A percentile compares a stretch with the other conserved stretches of the same genome.
These are phyloP conservation scores for Ochropleura leucogaster DNA, from an alignment of 2,888 invertebrate species.

Conservation along the genomic window DNA sequence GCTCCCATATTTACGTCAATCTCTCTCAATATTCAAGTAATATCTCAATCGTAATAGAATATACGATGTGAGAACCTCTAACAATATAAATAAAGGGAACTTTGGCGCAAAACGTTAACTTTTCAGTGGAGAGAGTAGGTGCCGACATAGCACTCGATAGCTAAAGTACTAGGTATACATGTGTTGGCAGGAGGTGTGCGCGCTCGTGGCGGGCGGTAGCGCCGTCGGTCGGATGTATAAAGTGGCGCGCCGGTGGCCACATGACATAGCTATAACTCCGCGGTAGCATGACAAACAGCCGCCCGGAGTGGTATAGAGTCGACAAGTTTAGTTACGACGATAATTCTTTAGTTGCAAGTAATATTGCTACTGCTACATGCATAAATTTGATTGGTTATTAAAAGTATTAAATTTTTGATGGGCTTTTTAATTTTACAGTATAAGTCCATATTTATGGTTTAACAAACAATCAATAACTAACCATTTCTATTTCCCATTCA, in stretches of 20 bases:
- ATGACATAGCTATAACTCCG: constrained; percentile 90
- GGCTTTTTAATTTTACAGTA: no score
- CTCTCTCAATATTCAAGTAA: constrained; percentile 54
- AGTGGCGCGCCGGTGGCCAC: constrained; percentile 90
- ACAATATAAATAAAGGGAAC: constrained; percentile 57
- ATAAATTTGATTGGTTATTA: not conserved
- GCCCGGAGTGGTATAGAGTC: constrained; percentile 77
- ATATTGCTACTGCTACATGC: not conserved
- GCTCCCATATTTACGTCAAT: constrained; percentile 47
- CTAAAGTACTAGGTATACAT: constrained; percentile 71
- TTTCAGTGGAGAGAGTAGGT: constrained; percentile 64
- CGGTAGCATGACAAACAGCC: constrained; percentile 89
- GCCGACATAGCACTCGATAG: constrained; percentile 66
- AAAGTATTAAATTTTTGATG: not conserved
- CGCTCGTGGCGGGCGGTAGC: constrained; percentile 84
- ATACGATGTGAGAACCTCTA: constrained; percentile 62
- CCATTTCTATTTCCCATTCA: not conserved
- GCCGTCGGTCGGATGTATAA: constrained; percentile 87
- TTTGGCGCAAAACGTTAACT: constrained; percentile 63
- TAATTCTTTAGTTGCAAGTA: constrained; percentile 48
- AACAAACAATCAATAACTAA: not conserved
- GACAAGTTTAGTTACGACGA: constrained; percentile 57
- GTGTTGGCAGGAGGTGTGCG: constrained; percentile 69
- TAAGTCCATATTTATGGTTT: not conserved
- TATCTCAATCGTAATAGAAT: constrained; percentile 61